phyloP scores from a whole-genome alignment of 1,140 invertebrate species.

The Calephelis nemesis region DNA sequence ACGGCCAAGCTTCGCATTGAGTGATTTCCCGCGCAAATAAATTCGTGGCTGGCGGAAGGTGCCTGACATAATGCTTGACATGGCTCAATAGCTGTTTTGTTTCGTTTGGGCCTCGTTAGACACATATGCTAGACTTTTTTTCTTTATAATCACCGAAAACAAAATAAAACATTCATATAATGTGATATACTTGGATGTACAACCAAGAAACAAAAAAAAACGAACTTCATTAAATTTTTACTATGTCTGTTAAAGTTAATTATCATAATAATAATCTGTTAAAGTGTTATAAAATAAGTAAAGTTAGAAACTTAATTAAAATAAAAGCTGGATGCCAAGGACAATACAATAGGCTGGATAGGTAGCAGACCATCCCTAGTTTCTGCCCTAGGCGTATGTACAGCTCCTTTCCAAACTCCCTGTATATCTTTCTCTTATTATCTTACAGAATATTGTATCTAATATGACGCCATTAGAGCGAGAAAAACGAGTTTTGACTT shows the following conservation, averaged over 20 bases:
- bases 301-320: no score
- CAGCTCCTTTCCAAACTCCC: no score
- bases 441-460: no score
- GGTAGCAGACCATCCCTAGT: no score
- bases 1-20: constrained; percentile 13
- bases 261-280: no score
- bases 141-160: constrained; percentile 24
- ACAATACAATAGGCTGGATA: no score
- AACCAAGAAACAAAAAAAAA: constrained; percentile 20
- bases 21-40: constrained; percentile 23
- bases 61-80: constrained; percentile 24
- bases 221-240: constrained; percentile 17
- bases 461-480: no score
- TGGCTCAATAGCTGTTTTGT: constrained; percentile 23
- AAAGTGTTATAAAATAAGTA: not conserved
- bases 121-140: constrained; percentile 22
- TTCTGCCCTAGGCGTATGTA: no score
- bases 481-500: no score
- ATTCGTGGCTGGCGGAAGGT: constrained; percentile 18
- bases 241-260: constrained; percentile 20
- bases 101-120: constrained; percentile 23
- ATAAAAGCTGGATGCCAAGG: no score
- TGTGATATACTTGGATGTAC: constrained; percentile 18
- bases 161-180: constrained; percentile 18
- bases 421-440: no score